Percentiles rank a stretch among this genome's conserved stretches.
These are phyloP conservation scores for Lepidochitona cinerea DNA, from an alignment of 2,888 invertebrate species.

Conservation along the genomic window DNA sequence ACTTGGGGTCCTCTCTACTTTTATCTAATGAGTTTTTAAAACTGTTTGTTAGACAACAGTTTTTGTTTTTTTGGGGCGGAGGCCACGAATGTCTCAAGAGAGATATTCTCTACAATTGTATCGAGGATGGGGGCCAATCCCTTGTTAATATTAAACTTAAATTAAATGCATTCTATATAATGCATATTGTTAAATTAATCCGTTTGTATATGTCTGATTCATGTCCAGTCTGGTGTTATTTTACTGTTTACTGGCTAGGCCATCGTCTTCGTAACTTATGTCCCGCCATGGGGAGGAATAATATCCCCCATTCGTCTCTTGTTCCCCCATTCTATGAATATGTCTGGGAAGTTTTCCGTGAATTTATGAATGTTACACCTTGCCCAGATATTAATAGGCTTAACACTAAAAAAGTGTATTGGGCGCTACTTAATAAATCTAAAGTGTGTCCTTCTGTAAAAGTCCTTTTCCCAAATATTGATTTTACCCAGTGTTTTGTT, in stretches of 20 bases:
- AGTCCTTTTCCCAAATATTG: too few species aligned
- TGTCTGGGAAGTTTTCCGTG: too few species aligned
- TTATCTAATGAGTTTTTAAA: background rate
- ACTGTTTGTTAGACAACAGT: background rate
- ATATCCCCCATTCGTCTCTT: too few species aligned
- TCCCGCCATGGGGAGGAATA: too few species aligned
- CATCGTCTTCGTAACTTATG: too few species aligned
- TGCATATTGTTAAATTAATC: background rate
- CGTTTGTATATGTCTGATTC: background rate
- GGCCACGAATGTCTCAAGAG: background rate
- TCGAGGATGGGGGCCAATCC: background rate
- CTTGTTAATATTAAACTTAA: background rate
- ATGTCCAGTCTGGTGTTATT: background rate
- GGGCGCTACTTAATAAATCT: too few species aligned
- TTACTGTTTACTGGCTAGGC: background rate
- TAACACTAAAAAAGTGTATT: too few species aligned
- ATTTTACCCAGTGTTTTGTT: too few species aligned
- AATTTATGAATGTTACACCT: too few species aligned
- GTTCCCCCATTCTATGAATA: too few species aligned
- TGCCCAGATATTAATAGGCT: too few species aligned
- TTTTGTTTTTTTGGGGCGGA: background rate
- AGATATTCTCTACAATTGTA: background rate
- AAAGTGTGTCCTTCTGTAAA: too few species aligned
- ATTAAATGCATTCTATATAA: background rate
- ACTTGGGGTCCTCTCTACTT: background rate